Evolutionary conservation across 2,888 invertebrate species (phyloP), one percentile per base, ranked within the genome.

Genomic region (Dasypogon diadema): DNA sequence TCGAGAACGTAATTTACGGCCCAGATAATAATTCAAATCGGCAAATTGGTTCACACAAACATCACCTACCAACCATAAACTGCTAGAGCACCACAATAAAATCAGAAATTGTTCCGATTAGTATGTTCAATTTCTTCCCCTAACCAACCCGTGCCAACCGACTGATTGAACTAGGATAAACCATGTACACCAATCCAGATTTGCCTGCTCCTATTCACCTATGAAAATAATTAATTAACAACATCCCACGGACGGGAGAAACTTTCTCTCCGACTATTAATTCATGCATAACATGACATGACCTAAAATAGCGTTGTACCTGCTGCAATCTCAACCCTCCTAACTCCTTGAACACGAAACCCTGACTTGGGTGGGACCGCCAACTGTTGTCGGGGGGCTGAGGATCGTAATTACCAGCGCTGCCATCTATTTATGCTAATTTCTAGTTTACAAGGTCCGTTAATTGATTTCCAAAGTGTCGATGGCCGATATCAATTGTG

Each of bases 401-500:
- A 12, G 26, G 54, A 5, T 26, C 34, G 34, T 30, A 54, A 54
- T 54, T 54, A 21, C 54, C 34, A 70, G 24, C 12, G 12, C 16
- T 46, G 30, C 24, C 26, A 58, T 22, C 73, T 74, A 30, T 74
- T 74, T 74, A 74, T 74, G 73, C 56, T 74, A 74, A 74, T 74
- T 74, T 58, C 56, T 56, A 74, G 56, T 74, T 74, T 74, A 74
- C 58, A 74, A 74, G 37, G 56, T 46, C 21, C 46, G 58, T 74
- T 74, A 74, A 74, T 74, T 74, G 73, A 74, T 74, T 74, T 74
- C 42, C 73, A 56, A 74, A 74, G 73, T 74, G 73, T 74, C 73
- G 73, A 74, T 74, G 56, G 42, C 42, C 73, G 58, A 58, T 74
- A 74, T 74, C 73, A 74, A 74, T 74, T 74, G 58, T 74, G 73